These are phyloP conservation scores for Mellivora capensis DNA, from an alignment of 2,113 vertebrate species.

Conservation along the genomic window DNA sequence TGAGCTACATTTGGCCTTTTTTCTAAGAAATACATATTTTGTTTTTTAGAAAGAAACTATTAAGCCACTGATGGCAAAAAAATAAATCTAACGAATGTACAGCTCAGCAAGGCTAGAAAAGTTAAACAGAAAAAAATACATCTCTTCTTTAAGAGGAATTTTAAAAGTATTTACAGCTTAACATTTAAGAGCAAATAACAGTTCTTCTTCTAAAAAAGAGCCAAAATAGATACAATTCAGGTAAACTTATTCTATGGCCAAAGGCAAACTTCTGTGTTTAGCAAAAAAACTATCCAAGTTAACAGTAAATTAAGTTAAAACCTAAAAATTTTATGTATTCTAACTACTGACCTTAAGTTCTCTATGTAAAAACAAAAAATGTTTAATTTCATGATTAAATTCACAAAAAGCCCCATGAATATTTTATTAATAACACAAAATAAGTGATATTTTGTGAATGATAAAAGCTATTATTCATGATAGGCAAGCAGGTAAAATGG, in stretches of 20 bases:
- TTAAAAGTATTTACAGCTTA: slow-evolving; percentile 15
- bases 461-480: slow-evolving; percentile 15
- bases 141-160: not conserved
- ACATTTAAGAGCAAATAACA: slow-evolving; percentile 25
- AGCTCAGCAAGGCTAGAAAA: slow-evolving; percentile 2
- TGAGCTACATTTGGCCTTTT: not conserved
- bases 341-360: not conserved
- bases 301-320: slow-evolving; percentile 16
- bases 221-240: slow-evolving; percentile 2
- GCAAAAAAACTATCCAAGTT: slow-evolving; percentile 12
- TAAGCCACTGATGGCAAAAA: not conserved
- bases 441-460: not conserved
- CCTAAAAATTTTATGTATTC: slow-evolving; percentile 23
- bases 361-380: slow-evolving; percentile 6
- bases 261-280: slow-evolving; percentile 2
- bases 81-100: not conserved
- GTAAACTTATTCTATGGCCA: not conserved
- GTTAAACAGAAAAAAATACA: not conserved
- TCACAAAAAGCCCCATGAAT: not conserved
- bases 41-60: not conserved
- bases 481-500: not conserved
- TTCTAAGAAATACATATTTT: not conserved
- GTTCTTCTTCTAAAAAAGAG: not conserved
- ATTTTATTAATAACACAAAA: slow-evolving; percentile 5
- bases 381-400: slow-evolving; percentile 10